These are phyloP conservation scores for Drosophila ogumai DNA, from an alignment of 1,140 invertebrate species.

Conservation along the genomic window DNA sequence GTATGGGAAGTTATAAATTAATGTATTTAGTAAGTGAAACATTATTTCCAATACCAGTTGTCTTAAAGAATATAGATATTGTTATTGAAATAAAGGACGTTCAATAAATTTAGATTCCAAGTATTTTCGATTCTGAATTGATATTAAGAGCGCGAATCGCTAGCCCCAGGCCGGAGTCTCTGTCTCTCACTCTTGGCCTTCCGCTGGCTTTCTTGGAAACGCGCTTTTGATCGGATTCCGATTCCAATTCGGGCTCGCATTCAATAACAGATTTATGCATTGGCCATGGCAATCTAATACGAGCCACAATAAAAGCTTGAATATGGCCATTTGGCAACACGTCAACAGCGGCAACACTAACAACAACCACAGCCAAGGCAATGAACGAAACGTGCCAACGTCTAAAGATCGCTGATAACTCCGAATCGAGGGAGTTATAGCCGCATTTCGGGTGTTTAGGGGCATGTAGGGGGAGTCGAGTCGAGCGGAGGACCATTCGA, in stretches of 20 bases:
- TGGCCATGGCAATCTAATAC: constrained; percentile 81
- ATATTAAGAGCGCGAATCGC: not conserved
- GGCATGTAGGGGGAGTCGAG: not conserved
- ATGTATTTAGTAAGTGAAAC: not conserved
- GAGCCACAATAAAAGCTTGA: constrained; percentile 81
- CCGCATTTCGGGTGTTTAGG: constrained; percentile 30
- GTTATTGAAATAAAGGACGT: not conserved
- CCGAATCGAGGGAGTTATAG: constrained; percentile 56
- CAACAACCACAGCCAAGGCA: constrained; percentile 63
- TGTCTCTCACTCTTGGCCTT: constrained; percentile 31
- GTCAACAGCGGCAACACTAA: constrained; percentile 57
- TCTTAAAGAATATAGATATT: not conserved
- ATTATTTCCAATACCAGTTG: not conserved
- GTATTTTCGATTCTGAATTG: constrained; percentile 8
- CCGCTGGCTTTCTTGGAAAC: constrained; percentile 51
- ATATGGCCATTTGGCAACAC: constrained; percentile 81
- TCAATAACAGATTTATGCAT: constrained; percentile 72
- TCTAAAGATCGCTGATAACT: constrained; percentile 76
- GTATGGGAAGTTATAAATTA: not conserved
- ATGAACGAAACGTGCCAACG: constrained; percentile 81
- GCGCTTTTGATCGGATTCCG: constrained; percentile 53
- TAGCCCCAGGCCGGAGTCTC: constrained; percentile 5
- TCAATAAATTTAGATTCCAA: constrained; percentile 1
- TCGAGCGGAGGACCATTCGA: not conserved
- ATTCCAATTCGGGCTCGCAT: constrained; percentile 56